These are phyloP conservation scores for Aplysina aerophoba DNA, from an alignment of 37 sponge, comb jelly and placozoan species.

Conservation along the genomic window DNA sequence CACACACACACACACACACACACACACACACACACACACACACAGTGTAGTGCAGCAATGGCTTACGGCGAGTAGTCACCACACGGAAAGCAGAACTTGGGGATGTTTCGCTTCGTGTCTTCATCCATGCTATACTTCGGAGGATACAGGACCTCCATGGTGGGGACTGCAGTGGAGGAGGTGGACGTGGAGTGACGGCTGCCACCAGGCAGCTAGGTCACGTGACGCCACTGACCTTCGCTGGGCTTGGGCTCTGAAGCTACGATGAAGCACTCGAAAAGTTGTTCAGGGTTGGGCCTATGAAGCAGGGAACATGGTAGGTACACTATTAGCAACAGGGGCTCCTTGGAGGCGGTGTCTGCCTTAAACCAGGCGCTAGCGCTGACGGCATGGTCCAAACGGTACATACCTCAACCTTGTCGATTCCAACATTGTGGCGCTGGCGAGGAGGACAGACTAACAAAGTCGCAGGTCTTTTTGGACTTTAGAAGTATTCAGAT, in stretches of 20 bases:
- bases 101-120: slow-evolving; percentile 54
- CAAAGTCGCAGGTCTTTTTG: too few species aligned
- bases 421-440: slow-evolving; percentile 12
- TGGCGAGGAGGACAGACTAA: background rate
- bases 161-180: slow-evolving; percentile 15
- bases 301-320: background rate
- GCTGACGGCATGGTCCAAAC: background rate
- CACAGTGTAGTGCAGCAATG: too few species aligned
- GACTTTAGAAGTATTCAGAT: too few species aligned
- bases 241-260: slow-evolving; percentile 41
- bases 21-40: background rate
- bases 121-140: slow-evolving; percentile 55
- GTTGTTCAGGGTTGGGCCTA: slow-evolving; percentile 34
- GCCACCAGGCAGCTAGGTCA: background rate
- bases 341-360: background rate
- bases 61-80: slow-evolving; percentile 42
- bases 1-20: slow-evolving; percentile 8
- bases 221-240: slow-evolving; percentile 41
- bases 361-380: background rate
- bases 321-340: background rate
- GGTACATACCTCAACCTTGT: slow-evolving; percentile 4
- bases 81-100: slow-evolving; percentile 74
- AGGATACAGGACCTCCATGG: slow-evolving; percentile 54
- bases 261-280: slow-evolving; percentile 74
- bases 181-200: background rate